Conservation (phyloP, 2,113 vertebrate species). For the Tursiops truncatus region DNA sequence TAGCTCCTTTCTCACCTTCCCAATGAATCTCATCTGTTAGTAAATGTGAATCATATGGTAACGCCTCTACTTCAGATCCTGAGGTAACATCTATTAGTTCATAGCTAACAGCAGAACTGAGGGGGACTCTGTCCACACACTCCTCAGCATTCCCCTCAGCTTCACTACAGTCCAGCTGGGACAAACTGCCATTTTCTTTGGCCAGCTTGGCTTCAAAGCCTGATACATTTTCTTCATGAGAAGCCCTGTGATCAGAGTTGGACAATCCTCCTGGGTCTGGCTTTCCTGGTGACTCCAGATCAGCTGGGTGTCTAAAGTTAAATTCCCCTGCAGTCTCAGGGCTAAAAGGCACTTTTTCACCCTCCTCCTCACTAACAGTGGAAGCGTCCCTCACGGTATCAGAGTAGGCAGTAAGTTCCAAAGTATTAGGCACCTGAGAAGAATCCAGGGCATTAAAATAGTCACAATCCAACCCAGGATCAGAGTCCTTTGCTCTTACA, state of each 20-base stretch:
- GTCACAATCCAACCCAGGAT: constrained; percentile 74
- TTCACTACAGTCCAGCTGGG: constrained; percentile 58
- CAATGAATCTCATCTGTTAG: constrained; percentile 53
- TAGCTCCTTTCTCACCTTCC: constrained; percentile 54
- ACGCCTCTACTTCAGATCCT: constrained; percentile 76
- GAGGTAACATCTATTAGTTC: constrained; percentile 47
- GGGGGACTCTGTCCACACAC: neutral
- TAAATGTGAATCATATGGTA: constrained; percentile 75
- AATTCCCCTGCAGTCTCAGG: constrained; percentile 17
- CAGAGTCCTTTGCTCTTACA: constrained; percentile 73
- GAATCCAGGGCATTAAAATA: constrained; percentile 80
- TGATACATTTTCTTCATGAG: constrained; percentile 47
- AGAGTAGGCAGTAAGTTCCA: constrained; percentile 76
- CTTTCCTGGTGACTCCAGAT: neutral
- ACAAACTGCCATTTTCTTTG: constrained; percentile 74
- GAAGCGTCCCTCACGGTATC: constrained; percentile 76
- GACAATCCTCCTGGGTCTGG: neutral
- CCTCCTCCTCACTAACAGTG: constrained; percentile 71
- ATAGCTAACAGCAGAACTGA: constrained; percentile 33
- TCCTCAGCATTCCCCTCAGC: neutral
- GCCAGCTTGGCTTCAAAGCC: constrained; percentile 31
- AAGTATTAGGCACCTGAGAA: constrained; percentile 79
- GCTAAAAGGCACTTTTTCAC: constrained; percentile 78
- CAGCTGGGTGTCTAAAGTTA: neutral
- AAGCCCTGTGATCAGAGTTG: neutral